phyloP scores from a whole-genome alignment of 2,113 vertebrate species.

The Istiophorus platypterus region DNA sequence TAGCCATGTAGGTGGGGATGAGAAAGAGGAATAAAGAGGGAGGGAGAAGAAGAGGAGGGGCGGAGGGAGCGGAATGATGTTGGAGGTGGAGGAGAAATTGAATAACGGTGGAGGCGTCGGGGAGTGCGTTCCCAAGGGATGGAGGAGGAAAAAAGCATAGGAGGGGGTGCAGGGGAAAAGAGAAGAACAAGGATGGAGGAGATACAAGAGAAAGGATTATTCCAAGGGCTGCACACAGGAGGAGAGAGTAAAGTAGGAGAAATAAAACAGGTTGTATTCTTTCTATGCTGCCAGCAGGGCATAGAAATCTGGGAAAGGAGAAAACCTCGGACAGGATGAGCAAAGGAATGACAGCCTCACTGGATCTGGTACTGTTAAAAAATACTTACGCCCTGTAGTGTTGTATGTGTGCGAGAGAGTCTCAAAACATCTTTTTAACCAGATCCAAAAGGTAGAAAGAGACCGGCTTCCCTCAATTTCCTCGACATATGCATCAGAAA shows the following conservation, averaged over 20 bases:
- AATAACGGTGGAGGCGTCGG: constrained; percentile 60
- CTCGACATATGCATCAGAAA: constrained; percentile 7
- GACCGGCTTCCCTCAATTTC: constrained; percentile 43
- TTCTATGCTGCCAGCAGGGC: constrained; percentile 83
- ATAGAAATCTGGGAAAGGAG: constrained; percentile 83
- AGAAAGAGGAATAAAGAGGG: constrained; percentile 63
- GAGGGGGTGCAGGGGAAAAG: constrained; percentile 48
- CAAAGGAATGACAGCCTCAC: constrained; percentile 79
- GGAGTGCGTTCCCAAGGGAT: constrained; percentile 67
- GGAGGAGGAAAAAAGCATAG: constrained; percentile 45
- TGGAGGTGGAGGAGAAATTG: constrained; percentile 66
- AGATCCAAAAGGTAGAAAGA: constrained; percentile 80
- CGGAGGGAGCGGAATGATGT: constrained; percentile 37
- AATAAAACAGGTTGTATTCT: constrained; percentile 68
- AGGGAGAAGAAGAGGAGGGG: constrained; percentile 51
- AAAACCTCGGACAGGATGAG: constrained; percentile 65
- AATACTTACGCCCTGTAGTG: constrained; percentile 35
- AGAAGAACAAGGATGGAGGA: constrained; percentile 74
- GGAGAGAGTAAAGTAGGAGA: constrained; percentile 66
- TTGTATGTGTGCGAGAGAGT: background rate
- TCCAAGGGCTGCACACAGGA: constrained; percentile 77
- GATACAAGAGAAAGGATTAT: constrained; percentile 81
- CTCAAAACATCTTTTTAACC: constrained; percentile 27
- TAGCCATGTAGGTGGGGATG: constrained; percentile 67
- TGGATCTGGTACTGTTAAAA: constrained; percentile 69